Percentiles rank a stretch among this genome's conserved stretches.
Conservation (phyloP, 2,113 vertebrate species). For the Albula glossodonta region DNA sequence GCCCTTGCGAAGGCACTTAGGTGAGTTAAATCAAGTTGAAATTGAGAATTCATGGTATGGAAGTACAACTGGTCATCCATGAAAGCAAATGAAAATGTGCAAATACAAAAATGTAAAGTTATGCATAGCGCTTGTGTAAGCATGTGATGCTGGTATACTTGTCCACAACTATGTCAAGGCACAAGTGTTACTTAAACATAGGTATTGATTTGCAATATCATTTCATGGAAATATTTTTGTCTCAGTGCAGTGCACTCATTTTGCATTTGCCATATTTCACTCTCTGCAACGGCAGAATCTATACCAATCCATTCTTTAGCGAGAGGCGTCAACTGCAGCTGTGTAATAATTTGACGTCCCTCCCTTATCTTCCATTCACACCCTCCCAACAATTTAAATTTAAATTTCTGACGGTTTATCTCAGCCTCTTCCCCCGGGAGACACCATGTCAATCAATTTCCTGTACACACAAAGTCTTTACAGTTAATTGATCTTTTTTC, state of each 20-base stretch:
- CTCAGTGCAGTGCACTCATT: neutral
- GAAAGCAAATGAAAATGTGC: too few relatives aligned
- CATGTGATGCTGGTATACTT: too few relatives aligned
- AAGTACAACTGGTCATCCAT: too few relatives aligned
- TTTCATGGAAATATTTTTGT: too few relatives aligned
- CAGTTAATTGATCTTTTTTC: constrained; percentile 32
- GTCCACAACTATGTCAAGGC: too few relatives aligned
- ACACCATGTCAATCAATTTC: constrained; percentile 43
- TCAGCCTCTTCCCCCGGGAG: constrained; percentile 24
- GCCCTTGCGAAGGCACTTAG: too few relatives aligned
- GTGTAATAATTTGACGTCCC: constrained; percentile 31
- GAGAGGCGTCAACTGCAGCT: neutral
- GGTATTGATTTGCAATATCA: too few relatives aligned
- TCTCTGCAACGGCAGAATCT: neutral
- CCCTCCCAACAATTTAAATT: constrained; percentile 42
- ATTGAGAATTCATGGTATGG: too few relatives aligned
- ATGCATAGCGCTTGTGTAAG: too few relatives aligned
- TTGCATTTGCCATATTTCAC: neutral
- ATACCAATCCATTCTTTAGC: neutral
- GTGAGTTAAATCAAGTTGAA: too few relatives aligned
- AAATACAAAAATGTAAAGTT: too few relatives aligned
- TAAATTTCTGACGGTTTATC: constrained; percentile 40
- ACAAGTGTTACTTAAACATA: too few relatives aligned
- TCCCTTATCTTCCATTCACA: constrained; percentile 32
- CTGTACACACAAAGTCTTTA: constrained; percentile 40